phyloP scores from a whole-genome alignment of 2,888 invertebrate species.

The Notodonta ziczac region DNA sequence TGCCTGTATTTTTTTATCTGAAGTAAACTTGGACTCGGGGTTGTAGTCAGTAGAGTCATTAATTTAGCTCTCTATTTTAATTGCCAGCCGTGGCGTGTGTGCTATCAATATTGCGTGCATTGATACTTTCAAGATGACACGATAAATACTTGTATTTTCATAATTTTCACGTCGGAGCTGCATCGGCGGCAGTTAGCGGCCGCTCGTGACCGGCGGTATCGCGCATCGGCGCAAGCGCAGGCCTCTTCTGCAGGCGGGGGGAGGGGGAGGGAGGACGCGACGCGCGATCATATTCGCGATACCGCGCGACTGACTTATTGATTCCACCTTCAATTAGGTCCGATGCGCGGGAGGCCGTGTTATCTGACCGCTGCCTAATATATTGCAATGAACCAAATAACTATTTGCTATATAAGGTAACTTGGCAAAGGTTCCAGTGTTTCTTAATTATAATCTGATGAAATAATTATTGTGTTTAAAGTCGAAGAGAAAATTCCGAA shows the following conservation, averaged over 20 bases:
- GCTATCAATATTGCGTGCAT: not conserved
- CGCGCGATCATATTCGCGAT: constrained; percentile 48
- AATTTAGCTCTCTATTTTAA: too few species aligned
- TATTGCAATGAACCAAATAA: constrained; percentile 43
- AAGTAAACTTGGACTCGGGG: too few species aligned
- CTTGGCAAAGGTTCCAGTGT: constrained; percentile 4
- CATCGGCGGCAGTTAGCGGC: constrained; percentile 20
- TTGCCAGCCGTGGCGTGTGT: not conserved
- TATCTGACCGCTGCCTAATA: constrained; percentile 34
- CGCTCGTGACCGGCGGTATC: constrained; percentile 44
- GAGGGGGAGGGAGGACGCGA: constrained; percentile 31
- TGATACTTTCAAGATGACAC: constrained; percentile 11
- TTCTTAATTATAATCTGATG: too few species aligned
- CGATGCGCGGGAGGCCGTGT: constrained; percentile 40
- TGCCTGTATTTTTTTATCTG: too few species aligned
- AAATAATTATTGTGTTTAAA: too few species aligned
- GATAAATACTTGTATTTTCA: constrained; percentile 42
- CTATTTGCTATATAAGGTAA: constrained; percentile 35
- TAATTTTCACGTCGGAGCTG: constrained; percentile 34
- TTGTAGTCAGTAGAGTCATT: too few species aligned
- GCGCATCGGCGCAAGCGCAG: constrained; percentile 32
- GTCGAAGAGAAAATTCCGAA: not conserved
- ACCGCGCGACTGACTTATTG: constrained; percentile 59
- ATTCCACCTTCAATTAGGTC: constrained; percentile 60
- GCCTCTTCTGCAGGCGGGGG: constrained; percentile 13